These are phyloP conservation scores for Tympanoctomys barrerae DNA, from an alignment of 2,797 vertebrate species.

Conservation along the genomic window DNA sequence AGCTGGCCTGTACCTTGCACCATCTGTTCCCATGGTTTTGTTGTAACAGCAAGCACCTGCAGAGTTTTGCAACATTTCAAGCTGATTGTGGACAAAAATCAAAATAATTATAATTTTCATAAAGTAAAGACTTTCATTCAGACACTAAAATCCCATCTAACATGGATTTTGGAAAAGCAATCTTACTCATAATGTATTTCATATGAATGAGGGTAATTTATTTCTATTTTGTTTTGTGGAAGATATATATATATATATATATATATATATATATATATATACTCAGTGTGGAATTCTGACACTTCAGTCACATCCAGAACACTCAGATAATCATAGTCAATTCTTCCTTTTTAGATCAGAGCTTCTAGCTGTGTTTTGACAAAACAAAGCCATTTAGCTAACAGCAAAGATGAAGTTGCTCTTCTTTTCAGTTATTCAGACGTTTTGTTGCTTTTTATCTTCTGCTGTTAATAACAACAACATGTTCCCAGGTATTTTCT, in stretches of 20 bases:
- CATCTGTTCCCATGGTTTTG: conserved; percentile 91
- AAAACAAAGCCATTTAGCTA: conserved; percentile 38
- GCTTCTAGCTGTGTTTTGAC: conserved; percentile 39
- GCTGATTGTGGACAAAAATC: conserved; percentile 90
- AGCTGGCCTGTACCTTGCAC: conserved; percentile 91
- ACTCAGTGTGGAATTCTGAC: conserved; percentile 70
- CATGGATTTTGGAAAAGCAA: conserved; percentile 72
- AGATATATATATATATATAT: background rate
- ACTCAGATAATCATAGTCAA: background rate
- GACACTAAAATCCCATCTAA: conserved; percentile 81
- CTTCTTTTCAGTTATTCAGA: background rate
- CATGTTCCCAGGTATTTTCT: background rate
- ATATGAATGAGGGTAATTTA: conserved; percentile 60
- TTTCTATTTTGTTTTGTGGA: conserved; percentile 76
- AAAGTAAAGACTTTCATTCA: conserved; percentile 86
- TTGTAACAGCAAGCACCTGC: conserved; percentile 91
- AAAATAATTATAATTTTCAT: conserved; percentile 91
- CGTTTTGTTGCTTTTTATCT: background rate
- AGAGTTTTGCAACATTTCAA: conserved; percentile 92
- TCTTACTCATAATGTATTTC: conserved; percentile 63
- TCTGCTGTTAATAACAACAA: background rate
- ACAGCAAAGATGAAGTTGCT: background rate
- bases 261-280: too few species aligned
- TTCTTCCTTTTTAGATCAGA: conserved; percentile 39
- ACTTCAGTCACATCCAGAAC: conserved; percentile 47